phyloP scores from a whole-genome alignment of 1,140 invertebrate species.

The Idris sp. region DNA sequence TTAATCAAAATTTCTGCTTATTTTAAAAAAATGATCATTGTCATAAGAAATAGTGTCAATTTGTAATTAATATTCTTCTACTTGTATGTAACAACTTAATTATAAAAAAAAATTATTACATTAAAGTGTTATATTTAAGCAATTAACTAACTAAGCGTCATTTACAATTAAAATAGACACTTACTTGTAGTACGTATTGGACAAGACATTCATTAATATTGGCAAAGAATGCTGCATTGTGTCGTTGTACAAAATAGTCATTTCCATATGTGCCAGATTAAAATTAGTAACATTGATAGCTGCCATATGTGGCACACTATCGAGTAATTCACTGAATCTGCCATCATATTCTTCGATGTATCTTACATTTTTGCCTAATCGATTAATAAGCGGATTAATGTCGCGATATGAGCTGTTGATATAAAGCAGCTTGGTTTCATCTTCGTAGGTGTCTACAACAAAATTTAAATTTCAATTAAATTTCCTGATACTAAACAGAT shows the following conservation, averaged over 20 bases:
- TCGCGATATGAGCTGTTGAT: constrained; percentile 70
- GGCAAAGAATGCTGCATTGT: constrained; percentile 88
- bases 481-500: too few relatives aligned
- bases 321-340: constrained; percentile 81
- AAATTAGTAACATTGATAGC: constrained; percentile 82
- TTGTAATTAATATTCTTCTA: too few relatives aligned
- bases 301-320: constrained; percentile 82
- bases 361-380: constrained; percentile 72
- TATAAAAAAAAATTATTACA: too few relatives aligned
- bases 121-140: too few relatives aligned
- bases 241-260: constrained; percentile 87
- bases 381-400: constrained; percentile 68
- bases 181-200: constrained; percentile 84
- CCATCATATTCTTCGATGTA: constrained; percentile 81
- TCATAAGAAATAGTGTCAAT: too few relatives aligned
- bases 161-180: constrained; percentile 3
- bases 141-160: too few relatives aligned
- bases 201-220: constrained; percentile 85
- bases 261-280: constrained; percentile 76
- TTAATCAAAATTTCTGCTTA: too few relatives aligned
- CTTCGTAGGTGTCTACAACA: constrained; percentile 70
- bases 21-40: too few relatives aligned
- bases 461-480: constrained; percentile 3
- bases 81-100: too few relatives aligned
- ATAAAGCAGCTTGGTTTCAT: constrained; percentile 69